Conservation (phyloP, 2,113 vertebrate species). For the Mirza zaza region DNA sequence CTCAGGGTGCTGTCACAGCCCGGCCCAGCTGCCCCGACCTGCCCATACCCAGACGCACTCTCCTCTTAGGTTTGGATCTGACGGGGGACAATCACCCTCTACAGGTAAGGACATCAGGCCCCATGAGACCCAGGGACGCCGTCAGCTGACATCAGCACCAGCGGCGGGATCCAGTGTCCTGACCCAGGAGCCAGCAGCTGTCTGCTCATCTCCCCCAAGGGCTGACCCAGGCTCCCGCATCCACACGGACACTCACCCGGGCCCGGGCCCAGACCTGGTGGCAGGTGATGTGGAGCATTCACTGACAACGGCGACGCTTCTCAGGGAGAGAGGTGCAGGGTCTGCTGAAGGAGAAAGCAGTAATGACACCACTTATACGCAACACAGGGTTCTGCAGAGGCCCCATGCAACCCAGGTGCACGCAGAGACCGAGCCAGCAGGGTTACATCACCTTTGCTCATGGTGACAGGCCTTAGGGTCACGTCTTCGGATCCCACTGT, state of each 20-base stretch:
- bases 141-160: rapidly evolving
- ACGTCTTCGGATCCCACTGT: not conserved
- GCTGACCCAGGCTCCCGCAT: not conserved
- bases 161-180: not conserved
- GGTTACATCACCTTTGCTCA: not conserved
- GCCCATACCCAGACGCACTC: not conserved
- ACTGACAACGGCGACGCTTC: not conserved
- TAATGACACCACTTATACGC: not conserved
- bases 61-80: not conserved
- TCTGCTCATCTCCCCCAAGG: not conserved
- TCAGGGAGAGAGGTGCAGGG: too few species aligned
- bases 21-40: not conserved
- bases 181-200: not conserved
- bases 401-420: not conserved
- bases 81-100: not conserved
- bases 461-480: not conserved
- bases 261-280: not conserved
- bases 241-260: not conserved
- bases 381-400: too few species aligned
- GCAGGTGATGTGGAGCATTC: not conserved
- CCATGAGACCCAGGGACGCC: rapidly evolving
- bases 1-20: not conserved
- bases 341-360: not conserved
- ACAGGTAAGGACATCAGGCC: not conserved
- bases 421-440: not conserved